phyloP scores from a whole-genome alignment of 2,797 vertebrate genomes.

The Phrynocephalus forsythii region DNA sequence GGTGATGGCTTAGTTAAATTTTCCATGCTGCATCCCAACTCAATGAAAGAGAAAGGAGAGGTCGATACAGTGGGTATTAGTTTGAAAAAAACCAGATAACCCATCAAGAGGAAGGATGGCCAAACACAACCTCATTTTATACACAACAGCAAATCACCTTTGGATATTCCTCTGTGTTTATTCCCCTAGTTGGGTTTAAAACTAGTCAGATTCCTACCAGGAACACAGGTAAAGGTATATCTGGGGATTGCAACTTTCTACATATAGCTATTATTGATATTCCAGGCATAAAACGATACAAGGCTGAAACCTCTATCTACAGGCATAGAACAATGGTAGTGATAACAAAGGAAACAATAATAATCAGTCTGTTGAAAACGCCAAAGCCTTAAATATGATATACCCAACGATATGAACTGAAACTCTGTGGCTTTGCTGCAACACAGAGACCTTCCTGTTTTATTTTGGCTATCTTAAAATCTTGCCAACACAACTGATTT shows the following conservation, averaged over 20 bases:
- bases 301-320: not conserved
- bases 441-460: constrained; percentile 11
- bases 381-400: not conserved
- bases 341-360: constrained; percentile 44
- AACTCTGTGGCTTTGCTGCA: constrained; percentile 10
- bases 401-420: constrained; percentile 30
- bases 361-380: constrained; percentile 16
- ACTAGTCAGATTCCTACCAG: constrained; percentile 5
- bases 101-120: constrained; percentile 41
- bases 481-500: constrained; percentile 16
- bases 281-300: not conserved
- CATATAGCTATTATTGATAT: not conserved
- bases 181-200: constrained; percentile 23
- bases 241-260: not conserved
- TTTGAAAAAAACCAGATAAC: constrained; percentile 41
- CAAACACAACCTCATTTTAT: constrained; percentile 37
- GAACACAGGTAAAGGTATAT: not conserved
- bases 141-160: constrained; percentile 41
- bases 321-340: constrained; percentile 17
- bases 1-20: constrained; percentile 73
- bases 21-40: constrained; percentile 71
- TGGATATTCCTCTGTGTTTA: constrained; percentile 5
- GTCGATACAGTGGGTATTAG: not conserved
- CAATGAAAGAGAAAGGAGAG: constrained; percentile 64
- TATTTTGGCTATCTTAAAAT: constrained; percentile 37